These are phyloP conservation scores for Meloidogyne floridensis DNA, from an alignment of 1,140 invertebrate species.

Conservation along the genomic window DNA sequence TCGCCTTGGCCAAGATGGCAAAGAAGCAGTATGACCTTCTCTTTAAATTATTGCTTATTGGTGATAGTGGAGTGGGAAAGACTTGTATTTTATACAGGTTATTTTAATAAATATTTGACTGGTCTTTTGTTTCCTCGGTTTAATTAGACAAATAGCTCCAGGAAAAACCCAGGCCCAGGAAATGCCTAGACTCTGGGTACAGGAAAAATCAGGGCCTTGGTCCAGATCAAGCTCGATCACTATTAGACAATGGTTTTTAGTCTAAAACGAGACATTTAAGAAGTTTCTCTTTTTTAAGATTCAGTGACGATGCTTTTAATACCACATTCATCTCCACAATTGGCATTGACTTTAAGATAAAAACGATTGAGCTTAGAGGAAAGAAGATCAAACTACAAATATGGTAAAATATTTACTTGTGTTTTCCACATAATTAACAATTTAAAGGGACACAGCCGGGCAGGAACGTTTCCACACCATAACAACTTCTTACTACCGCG, in stretches of 20 bases:
- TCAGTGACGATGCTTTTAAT: slow-evolving; percentile 96
- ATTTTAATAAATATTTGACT: neutral
- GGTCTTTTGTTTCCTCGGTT: no score
- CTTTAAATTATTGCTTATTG: slow-evolving; percentile 95
- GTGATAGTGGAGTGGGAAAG: slow-evolving; percentile 94
- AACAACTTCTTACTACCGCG: slow-evolving; percentile 93
- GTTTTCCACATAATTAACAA: no score
- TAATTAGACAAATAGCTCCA: no score
- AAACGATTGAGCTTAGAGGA: slow-evolving; percentile 70
- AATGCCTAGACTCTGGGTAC: no score
- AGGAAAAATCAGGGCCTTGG: no score
- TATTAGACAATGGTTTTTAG: no score
- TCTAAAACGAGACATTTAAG: no score
- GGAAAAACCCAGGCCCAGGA: no score
- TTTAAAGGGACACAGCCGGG: slow-evolving; percentile 83
- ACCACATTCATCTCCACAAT: slow-evolving; percentile 97
- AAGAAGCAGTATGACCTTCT: slow-evolving; percentile 92
- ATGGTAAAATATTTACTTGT: slow-evolving; percentile 63
- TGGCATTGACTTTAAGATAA: slow-evolving; percentile 75
- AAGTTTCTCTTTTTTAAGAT: slow-evolving; percentile 70
- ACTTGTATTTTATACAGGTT: slow-evolving; percentile 86
- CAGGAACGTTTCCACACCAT: slow-evolving; percentile 94
- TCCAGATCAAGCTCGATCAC: no score
- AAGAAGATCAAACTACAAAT: slow-evolving; percentile 71
- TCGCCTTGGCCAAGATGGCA: slow-evolving; percentile 46